A percentile compares a stretch with the other conserved stretches of the same genome.
phyloP scores from a whole-genome alignment of 1,140 invertebrate species.

The Drosophila pectinifera region DNA sequence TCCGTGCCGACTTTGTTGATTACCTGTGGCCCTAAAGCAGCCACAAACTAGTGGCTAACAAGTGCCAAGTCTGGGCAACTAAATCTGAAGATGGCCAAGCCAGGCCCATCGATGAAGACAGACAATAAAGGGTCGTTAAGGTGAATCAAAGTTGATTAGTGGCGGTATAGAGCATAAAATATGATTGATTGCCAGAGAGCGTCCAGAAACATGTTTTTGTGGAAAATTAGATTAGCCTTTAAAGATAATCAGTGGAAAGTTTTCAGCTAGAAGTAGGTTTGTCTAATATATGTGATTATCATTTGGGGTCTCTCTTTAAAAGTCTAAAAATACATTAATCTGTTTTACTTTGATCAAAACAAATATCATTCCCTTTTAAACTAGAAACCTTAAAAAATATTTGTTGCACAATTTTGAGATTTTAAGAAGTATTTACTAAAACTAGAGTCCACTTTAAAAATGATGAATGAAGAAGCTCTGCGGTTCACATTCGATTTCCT shows the following conservation, averaged over 20 bases:
- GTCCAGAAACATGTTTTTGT: not conserved
- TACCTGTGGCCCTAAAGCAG: conserved; percentile 26
- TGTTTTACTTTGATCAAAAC: too few relatives aligned
- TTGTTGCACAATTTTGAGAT: not conserved
- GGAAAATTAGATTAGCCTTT: conserved; percentile 8
- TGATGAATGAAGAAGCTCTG: conserved; percentile 9
- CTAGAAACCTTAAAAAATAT: too few relatives aligned
- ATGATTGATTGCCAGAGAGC: conserved; percentile 31
- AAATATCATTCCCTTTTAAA: too few relatives aligned
- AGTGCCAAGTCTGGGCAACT: conserved; percentile 30
- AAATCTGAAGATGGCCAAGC: conserved; percentile 15
- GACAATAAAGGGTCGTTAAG: conserved; percentile 38
- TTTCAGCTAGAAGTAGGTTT: not conserved
- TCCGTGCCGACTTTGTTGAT: conserved; percentile 20
- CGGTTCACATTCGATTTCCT: conserved; percentile 9
- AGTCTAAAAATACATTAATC: not conserved
- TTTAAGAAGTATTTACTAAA: not conserved
- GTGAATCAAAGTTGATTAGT: conserved; percentile 46
- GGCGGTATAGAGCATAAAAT: conserved; percentile 13
- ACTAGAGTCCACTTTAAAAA: conserved; percentile 26
- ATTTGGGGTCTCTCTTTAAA: not conserved
- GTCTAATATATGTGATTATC: not conserved
- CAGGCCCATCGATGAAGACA: conserved; percentile 18
- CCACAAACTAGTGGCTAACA: conserved; percentile 27
- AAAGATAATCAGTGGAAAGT: conserved; percentile 2